Evolutionary conservation across 2,888 invertebrate species (phyloP).

Genomic region (Pyralis farinalis): DNA sequence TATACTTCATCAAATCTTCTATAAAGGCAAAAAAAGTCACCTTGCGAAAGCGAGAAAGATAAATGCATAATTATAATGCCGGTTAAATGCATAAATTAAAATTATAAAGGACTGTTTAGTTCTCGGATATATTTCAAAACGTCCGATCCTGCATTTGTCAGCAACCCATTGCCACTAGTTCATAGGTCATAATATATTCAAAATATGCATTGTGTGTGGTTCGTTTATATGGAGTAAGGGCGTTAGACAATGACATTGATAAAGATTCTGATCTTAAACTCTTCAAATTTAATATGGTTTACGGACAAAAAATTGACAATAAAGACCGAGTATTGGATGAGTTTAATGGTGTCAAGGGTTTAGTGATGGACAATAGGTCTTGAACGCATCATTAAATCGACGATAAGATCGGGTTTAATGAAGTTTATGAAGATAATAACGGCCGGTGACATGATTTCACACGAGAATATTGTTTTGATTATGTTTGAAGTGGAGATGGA

Average conservation of each 20-base stretch:
- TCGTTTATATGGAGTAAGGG: slow-evolving; percentile 42
- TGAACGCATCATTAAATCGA: slow-evolving; percentile 62
- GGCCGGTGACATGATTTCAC: slow-evolving; percentile 7
- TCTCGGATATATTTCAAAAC: too few species aligned
- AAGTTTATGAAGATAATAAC: not conserved
- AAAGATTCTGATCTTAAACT: slow-evolving; percentile 44
- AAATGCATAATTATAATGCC: too few species aligned
- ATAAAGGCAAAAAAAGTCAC: too few species aligned
- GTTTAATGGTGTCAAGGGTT: slow-evolving; percentile 29
- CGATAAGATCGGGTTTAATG: slow-evolving; percentile 49
- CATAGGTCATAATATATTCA: slow-evolving; percentile 74
- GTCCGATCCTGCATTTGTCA: not conserved
- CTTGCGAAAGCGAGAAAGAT: too few species aligned
- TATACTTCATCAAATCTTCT: too few species aligned
- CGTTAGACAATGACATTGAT: slow-evolving; percentile 62
- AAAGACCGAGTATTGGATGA: slow-evolving; percentile 36
- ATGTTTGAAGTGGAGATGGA: too few species aligned
- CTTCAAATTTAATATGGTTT: slow-evolving; percentile 20
- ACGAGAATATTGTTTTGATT: slow-evolving; percentile 12
- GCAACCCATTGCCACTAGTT: slow-evolving; percentile 40
- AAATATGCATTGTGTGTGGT: slow-evolving; percentile 70
- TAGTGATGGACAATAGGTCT: slow-evolving; percentile 55
- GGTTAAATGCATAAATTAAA: too few species aligned
- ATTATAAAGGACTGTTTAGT: too few species aligned
- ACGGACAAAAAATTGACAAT: slow-evolving; percentile 38